These are phyloP conservation scores for Potamilus streckersoni DNA, from an alignment of 1,140 invertebrate genomes.

Conservation along the genomic window DNA sequence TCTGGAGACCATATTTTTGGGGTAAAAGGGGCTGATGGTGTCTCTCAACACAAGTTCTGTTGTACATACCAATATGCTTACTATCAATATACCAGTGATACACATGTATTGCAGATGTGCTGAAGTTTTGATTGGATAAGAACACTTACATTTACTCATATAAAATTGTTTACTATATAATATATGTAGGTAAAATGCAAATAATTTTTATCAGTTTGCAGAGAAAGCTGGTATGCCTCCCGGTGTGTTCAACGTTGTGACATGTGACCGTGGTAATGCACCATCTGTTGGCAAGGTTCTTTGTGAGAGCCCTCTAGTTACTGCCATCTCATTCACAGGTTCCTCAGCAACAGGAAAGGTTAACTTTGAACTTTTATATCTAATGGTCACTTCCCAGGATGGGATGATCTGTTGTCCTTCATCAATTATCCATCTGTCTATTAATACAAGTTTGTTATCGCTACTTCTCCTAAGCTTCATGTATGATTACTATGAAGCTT, in stretches of 20 bases:
- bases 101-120: too few species aligned
- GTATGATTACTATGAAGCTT: too few species aligned
- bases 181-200: neutral
- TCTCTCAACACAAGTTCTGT: too few species aligned
- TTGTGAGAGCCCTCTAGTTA: slow-evolving; percentile 86
- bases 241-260: slow-evolving; percentile 91
- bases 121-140: neutral
- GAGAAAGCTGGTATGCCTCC: slow-evolving; percentile 72
- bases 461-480: too few species aligned
- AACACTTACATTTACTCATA: neutral
- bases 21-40: too few species aligned
- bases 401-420: too few species aligned
- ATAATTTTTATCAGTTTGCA: slow-evolving; percentile 62
- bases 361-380: slow-evolving; percentile 2
- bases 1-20: too few species aligned
- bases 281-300: slow-evolving; percentile 85
- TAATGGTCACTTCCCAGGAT: too few species aligned
- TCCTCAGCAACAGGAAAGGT: slow-evolving; percentile 70
- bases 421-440: too few species aligned
- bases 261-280: slow-evolving; percentile 82
- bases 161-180: neutral
- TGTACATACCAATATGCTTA: too few species aligned
- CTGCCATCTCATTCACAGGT: slow-evolving; percentile 94
- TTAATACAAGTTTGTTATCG: too few species aligned
- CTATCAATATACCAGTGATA: too few species aligned